These are phyloP conservation scores for Gisinianus flammeolus DNA, from an alignment of 2,888 invertebrate genomes.

Conservation along the genomic window DNA sequence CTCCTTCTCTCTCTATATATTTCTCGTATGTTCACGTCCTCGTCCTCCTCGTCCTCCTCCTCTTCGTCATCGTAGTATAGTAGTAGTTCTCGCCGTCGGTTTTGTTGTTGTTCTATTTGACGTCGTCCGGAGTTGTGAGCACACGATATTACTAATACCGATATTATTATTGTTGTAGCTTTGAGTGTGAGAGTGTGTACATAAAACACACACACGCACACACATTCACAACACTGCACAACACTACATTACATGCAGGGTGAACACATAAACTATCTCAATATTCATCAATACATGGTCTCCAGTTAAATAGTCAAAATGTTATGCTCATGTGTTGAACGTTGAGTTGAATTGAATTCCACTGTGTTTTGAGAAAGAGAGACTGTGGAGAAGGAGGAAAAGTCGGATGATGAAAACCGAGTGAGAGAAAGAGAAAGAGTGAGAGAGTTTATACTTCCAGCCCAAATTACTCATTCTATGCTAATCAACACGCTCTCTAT, in stretches of 20 bases:
- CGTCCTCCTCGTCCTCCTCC: neutral
- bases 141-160: neutral
- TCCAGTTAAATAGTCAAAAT: too few species aligned
- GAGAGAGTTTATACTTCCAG: constrained; percentile 37
- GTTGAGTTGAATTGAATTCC: neutral
- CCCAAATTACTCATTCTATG: constrained; percentile 50
- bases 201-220: too few species aligned
- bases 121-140: neutral
- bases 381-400: neutral
- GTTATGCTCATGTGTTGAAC: too few species aligned
- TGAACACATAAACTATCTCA: neutral
- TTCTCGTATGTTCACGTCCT: neutral
- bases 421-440: neutral
- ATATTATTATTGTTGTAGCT: neutral
- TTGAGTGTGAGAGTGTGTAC: constrained; percentile 7
- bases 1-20: neutral
- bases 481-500: constrained; percentile 48
- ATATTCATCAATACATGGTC: too few species aligned
- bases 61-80: neutral
- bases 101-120: constrained; percentile 14
- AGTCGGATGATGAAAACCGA: neutral
- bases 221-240: neutral
- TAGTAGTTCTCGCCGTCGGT: neutral
- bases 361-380: constrained; percentile 7
- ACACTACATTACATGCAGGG: neutral